Base-by-base conservation (phyloP, 2,113 vertebrate genomes). In the Anarhynchus alexandrinus region DNA sequence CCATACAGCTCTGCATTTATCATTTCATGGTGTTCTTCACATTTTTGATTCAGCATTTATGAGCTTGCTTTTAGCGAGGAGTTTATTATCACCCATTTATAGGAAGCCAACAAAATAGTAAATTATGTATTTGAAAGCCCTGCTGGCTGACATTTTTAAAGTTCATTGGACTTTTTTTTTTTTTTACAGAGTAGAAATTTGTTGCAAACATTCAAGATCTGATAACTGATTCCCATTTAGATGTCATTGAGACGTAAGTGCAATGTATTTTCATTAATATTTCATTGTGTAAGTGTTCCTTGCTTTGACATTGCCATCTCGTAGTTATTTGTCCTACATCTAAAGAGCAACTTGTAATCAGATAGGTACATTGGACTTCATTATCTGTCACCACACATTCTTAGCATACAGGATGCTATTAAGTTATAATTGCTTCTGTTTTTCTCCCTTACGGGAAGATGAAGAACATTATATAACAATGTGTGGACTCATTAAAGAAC, bases 101-200 rank as follows among this genome's bases (percentile, higher is more conserved):
- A 97, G 96, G 82, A 95, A 97, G 90, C 88, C 97, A 98, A 98
- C 94, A 97, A 96, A 97, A 97, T 94, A 97, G 95, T 98, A 98
- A 98, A 98, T 98, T 97, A 98, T 98, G 96, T 81, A 98, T 98
- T 96, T 97, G 96, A 97, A 97, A 97, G 94, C 81, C 81, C 88
- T 96, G 92, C 95, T 97, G 93, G 94, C 65, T 98, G 97, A 98
- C 96, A 98, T 98, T 98, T 98, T 97, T 88, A 98, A 98, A 98
- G 97, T 98, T 98, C 97, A 98, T 73, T 93, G 96, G 94, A 93
- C 85, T 82, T 81, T 88, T 95, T 82, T 73, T 70, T 76, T 81
- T 65, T 38, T 69, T 84, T 69, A 40, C 82, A n/a, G 91, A 93
- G 87, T 38, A 78, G 93, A 94, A 97, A 97, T 95, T 83, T 96